Evolutionary conservation across 2,888 invertebrate species (phyloP).

Genomic region (Coecobrya sp.): DNA sequence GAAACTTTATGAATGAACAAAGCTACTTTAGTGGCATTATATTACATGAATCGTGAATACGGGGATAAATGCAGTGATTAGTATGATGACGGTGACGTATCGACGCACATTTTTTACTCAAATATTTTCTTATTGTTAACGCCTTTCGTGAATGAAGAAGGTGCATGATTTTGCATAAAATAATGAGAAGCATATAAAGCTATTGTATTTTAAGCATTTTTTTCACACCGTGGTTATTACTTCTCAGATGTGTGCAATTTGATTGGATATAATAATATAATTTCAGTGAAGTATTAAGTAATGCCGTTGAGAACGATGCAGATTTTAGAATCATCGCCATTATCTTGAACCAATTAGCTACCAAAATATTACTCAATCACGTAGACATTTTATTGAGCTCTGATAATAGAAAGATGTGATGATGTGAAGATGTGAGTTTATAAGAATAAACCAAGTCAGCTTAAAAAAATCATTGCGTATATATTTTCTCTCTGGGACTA

Average conservation of each 20-base stretch:
- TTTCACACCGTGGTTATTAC: neutral
- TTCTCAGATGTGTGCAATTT: neutral
- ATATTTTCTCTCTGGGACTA: no score
- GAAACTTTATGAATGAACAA: neutral
- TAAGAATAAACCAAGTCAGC: neutral
- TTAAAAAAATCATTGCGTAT: no score
- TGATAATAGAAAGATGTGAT: neutral
- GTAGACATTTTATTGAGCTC: neutral
- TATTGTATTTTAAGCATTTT: neutral
- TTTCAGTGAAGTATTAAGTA: neutral
- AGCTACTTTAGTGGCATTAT: neutral
- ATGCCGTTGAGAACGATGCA: neutral
- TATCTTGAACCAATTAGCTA: neutral
- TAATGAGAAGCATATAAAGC: neutral
- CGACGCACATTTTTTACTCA: neutral
- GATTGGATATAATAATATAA: neutral
- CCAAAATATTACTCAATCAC: neutral
- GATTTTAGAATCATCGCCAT: neutral
- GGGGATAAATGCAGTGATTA: neutral
- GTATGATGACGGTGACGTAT: neutral
- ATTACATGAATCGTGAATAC: no score
- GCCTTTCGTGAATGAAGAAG: neutral
- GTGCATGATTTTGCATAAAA: neutral
- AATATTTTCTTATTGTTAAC: neutral
- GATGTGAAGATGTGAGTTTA: neutral